Evolutionary conservation across 2,113 vertebrate species (phyloP).

Genomic region (Tympanuchus pallidicinctus): DNA sequence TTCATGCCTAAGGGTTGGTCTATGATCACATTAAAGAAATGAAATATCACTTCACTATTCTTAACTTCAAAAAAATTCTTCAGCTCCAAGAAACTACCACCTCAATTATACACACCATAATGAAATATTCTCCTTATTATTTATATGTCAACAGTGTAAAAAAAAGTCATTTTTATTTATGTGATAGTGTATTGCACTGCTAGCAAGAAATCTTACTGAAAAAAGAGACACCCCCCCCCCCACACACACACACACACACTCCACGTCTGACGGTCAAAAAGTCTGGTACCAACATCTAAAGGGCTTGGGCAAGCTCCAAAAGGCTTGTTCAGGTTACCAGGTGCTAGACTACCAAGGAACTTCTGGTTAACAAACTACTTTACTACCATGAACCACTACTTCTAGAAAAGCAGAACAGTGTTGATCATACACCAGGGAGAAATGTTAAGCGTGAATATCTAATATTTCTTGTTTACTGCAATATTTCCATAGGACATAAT

Average conservation of each 20-base stretch:
- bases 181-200: not conserved
- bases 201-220: not conserved
- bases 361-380: not conserved
- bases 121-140: not conserved
- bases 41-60: not conserved
- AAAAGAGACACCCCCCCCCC: not conserved
- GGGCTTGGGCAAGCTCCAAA: not conserved
- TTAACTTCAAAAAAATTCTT: not conserved
- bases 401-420: not conserved
- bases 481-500: fast-evolving
- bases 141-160: not conserved
- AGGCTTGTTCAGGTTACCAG: not conserved
- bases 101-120: not conserved
- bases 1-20: not conserved
- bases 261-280: not conserved
- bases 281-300: not conserved
- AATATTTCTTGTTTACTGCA: not conserved
- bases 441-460: not conserved
- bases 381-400: not conserved
- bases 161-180: not conserved
- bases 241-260: too few species aligned
- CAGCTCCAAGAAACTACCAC: not conserved
- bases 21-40: not conserved
- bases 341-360: not conserved
- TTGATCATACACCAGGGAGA: fast-evolving